A percentile compares a stretch with the other conserved stretches of the same genome.
Evolutionary conservation across 1,140 invertebrate species (phyloP).

Genomic region (Drosophila lini): DNA sequence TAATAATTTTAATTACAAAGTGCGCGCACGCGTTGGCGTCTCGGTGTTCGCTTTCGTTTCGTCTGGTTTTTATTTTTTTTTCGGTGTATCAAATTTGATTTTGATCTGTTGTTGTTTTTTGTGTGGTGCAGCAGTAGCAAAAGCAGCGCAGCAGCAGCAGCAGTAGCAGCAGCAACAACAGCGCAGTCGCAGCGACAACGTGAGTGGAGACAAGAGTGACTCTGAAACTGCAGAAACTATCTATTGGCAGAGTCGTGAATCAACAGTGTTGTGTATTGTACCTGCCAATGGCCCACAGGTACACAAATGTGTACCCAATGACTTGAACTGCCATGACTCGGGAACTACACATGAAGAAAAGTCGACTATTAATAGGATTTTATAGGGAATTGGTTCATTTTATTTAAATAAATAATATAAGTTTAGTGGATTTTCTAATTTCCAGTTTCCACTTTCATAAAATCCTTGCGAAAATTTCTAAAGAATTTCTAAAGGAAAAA

Average conservation of each 20-base stretch:
- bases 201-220: slow-evolving; percentile 29
- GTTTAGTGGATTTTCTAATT: too few species aligned
- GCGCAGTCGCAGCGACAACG: slow-evolving; percentile 19
- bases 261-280: slow-evolving; percentile 26
- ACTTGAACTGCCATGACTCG: slow-evolving; percentile 18
- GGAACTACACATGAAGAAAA: neutral
- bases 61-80: slow-evolving; percentile 32
- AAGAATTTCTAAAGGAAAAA: too few species aligned
- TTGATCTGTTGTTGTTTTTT: slow-evolving; percentile 36
- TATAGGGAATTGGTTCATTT: neutral
- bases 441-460: neutral
- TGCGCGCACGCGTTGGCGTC: slow-evolving; percentile 61
- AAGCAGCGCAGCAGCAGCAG: neutral
- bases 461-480: neutral
- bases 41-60: slow-evolving; percentile 21
- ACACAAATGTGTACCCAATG: slow-evolving; percentile 26
- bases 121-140: slow-evolving; percentile 24
- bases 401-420: neutral
- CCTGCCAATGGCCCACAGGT: slow-evolving; percentile 20
- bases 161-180: slow-evolving; percentile 14
- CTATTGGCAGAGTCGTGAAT: slow-evolving; percentile 40
- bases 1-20: slow-evolving; percentile 35
- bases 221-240: slow-evolving; percentile 32
- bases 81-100: slow-evolving; percentile 42
- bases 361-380: neutral